phyloP scores from a whole-genome alignment of 2,888 invertebrate genomes.

The Drosophila putrida region DNA sequence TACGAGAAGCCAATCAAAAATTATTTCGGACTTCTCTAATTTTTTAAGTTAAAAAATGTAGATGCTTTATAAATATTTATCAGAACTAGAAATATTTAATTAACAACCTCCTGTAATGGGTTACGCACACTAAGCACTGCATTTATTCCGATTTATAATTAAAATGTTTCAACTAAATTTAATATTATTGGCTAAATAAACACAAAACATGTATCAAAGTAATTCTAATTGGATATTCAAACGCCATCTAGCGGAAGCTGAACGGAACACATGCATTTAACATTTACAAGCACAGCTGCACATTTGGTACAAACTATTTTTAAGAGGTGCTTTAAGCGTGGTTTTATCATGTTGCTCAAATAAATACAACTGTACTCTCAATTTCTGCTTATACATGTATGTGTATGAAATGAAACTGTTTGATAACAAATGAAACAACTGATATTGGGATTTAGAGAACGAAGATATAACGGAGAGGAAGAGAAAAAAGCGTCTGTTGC shows the following conservation, averaged over 20 bases:
- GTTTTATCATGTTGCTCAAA: not conserved
- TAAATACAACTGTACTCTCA: not conserved
- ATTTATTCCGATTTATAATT: too few relatives aligned
- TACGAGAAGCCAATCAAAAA: too few relatives aligned
- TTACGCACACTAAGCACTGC: too few relatives aligned
- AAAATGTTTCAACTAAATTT: too few relatives aligned
- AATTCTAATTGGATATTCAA: slow-evolving; percentile 7
- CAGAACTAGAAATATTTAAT: too few relatives aligned
- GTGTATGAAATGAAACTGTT: not conserved
- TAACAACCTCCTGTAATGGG: too few relatives aligned
- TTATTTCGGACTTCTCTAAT: too few relatives aligned
- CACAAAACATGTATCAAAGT: not conserved
- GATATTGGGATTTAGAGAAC: not conserved
- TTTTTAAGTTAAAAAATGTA: too few relatives aligned
- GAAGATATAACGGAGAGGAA: not conserved
- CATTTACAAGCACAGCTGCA: not conserved
- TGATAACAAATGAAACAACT: not conserved
- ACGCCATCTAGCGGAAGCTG: slow-evolving; percentile 12
- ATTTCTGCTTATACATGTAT: not conserved
- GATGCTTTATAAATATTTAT: too few relatives aligned
- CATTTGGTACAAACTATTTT: too few relatives aligned
- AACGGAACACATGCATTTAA: not conserved
- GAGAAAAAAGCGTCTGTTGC: not conserved
- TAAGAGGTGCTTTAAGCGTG: too few relatives aligned
- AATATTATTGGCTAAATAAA: too few relatives aligned